A percentile compares a stretch with the other conserved stretches of the same genome.
Evolutionary conservation across 2,113 vertebrate species (phyloP).

Genomic region (Acrocephalus kingi): DNA sequence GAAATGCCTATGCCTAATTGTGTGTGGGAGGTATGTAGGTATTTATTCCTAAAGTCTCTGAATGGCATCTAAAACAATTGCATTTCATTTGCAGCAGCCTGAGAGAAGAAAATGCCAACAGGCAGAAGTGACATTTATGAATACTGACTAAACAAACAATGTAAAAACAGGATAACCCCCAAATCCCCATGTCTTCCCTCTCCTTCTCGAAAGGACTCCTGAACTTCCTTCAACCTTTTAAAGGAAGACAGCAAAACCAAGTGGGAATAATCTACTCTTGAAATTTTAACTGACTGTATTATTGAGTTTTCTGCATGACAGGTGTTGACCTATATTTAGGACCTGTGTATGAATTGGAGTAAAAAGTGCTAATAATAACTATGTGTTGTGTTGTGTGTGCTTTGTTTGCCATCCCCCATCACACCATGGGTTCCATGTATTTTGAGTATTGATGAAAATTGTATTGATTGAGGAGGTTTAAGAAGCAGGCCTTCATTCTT

Average conservation of each 20-base stretch:
- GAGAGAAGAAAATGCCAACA: slow-evolving; percentile 40
- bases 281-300: not conserved
- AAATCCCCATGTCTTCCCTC: not conserved
- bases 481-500: not conserved
- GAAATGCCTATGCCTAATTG: slow-evolving; percentile 4
- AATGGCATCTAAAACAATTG: slow-evolving; percentile 45
- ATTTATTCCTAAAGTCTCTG: not conserved
- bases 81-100: slow-evolving; percentile 13
- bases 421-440: not conserved
- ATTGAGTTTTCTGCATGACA: not conserved
- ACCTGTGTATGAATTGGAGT: not conserved
- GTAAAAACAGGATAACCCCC: not conserved
- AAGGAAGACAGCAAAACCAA: not conserved
- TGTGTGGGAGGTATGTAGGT: not conserved
- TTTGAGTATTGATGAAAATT: not conserved
- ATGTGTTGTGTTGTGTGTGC: not conserved
- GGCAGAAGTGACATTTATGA: slow-evolving; percentile 40
- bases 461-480: not conserved
- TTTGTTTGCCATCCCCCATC: too few relatives aligned
- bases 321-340: not conserved
- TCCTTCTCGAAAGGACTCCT: not conserved
- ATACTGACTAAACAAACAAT: not conserved
- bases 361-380: not conserved
- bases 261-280: not conserved
- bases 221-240: not conserved